These are phyloP conservation scores for Maccullochella peelii DNA, from an alignment of 2,113 vertebrate genomes.

Conservation along the genomic window DNA sequence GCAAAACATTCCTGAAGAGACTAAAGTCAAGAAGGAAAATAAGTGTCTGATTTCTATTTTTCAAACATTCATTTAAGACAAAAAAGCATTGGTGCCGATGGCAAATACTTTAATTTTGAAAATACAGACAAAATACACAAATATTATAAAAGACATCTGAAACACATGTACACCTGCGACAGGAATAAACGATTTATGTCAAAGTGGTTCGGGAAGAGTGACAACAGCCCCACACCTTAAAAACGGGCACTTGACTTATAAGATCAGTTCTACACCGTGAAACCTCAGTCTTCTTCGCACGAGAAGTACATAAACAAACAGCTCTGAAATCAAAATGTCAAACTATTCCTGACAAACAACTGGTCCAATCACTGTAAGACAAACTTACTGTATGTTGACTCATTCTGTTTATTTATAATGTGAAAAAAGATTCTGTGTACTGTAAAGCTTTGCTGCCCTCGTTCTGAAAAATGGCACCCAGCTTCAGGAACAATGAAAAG, in stretches of 20 bases:
- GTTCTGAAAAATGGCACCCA: too few relatives aligned
- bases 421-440: too few relatives aligned
- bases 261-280: neutral
- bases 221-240: conserved; percentile 7
- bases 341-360: too few relatives aligned
- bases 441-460: too few relatives aligned
- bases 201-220: conserved; percentile 18
- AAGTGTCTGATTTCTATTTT: too few relatives aligned
- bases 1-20: too few relatives aligned
- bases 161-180: conserved; percentile 45
- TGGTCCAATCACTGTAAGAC: too few relatives aligned
- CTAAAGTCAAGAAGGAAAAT: too few relatives aligned
- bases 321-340: neutral
- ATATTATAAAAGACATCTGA: conserved; percentile 69
- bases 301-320: neutral
- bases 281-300: neutral
- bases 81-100: neutral
- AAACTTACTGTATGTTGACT: too few relatives aligned
- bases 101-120: conserved; percentile 55
- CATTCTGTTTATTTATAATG: too few relatives aligned
- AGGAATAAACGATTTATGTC: conserved; percentile 33
- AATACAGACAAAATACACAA: conserved; percentile 71
- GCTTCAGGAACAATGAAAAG: too few relatives aligned
- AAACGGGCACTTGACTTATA: conserved; percentile 39
- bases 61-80: neutral